Conservation (phyloP, 30 jellyfish, hydroid and myxozoan species). For the Aurelia sp. region DNA sequence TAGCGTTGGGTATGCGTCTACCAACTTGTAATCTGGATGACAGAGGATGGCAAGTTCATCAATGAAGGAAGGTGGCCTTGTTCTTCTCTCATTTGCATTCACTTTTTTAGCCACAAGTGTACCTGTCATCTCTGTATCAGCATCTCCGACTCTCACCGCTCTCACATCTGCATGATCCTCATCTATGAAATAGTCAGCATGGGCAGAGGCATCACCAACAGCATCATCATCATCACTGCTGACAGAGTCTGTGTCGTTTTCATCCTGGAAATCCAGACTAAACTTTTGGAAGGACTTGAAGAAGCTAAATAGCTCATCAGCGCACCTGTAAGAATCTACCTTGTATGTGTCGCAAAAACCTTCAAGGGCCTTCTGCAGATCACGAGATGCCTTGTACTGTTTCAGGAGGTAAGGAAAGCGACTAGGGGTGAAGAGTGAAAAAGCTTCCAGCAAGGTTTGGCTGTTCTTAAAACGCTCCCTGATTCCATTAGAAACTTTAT, state of each 20-base stretch:
- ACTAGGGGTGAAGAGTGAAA: constrained; percentile 31
- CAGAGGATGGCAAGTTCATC: constrained; percentile 51
- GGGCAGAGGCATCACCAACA: not conserved
- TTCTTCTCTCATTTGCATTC: constrained; percentile 26
- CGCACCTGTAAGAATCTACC: constrained; percentile 24
- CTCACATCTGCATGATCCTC: constrained; percentile 23
- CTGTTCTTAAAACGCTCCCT: constrained; percentile 39
- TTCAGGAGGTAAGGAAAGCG: constrained; percentile 40
- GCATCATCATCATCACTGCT: constrained; percentile 15
- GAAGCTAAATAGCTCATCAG: constrained; percentile 10
- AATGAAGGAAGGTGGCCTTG: constrained; percentile 40
- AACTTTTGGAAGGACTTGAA: constrained; percentile 23
- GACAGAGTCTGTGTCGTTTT: constrained; percentile 13
- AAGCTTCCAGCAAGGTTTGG: constrained; percentile 45
- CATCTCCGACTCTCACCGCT: constrained; percentile 24
- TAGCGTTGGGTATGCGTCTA: constrained; percentile 51
- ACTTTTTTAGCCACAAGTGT: constrained; percentile 17
- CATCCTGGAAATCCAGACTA: not conserved
- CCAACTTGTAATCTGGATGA: constrained; percentile 45
- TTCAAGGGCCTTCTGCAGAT: not conserved
- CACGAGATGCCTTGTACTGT: constrained; percentile 26
- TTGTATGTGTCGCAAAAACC: constrained; percentile 29
- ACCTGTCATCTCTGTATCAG: constrained; percentile 30
- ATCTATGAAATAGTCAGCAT: not conserved
- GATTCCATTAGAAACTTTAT: constrained; percentile 57